phyloP scores from a whole-genome alignment of 2,113 vertebrate genomes.

The Gymnocephalus cernua region DNA sequence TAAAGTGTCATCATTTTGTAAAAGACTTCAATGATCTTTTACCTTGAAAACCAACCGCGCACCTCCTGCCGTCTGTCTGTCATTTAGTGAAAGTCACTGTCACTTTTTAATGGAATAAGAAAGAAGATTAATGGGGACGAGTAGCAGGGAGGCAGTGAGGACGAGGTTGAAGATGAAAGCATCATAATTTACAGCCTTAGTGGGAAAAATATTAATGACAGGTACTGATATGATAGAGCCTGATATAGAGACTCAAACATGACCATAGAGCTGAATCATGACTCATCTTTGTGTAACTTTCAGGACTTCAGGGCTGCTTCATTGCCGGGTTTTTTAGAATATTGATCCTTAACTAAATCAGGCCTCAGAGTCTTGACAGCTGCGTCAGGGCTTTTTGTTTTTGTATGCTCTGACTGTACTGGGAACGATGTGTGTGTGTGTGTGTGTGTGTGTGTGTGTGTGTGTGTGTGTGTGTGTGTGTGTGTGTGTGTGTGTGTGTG shows the following conservation, averaged over 20 bases:
- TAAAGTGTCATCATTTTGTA: conserved; percentile 25
- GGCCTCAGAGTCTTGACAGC: neutral
- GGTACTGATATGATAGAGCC: neutral
- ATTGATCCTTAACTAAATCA: neutral
- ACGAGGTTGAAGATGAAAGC: neutral
- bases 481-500: no score
- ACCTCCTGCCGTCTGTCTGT: conserved; percentile 20
- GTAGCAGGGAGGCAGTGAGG: neutral
- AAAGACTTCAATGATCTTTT: conserved; percentile 16
- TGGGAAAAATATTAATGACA: neutral
- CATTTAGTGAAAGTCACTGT: conserved; percentile 17
- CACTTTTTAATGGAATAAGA: conserved; percentile 7
- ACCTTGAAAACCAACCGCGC: neutral
- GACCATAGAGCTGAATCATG: neutral
- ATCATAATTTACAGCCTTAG: neutral
- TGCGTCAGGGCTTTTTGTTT: no score
- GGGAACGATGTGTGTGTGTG: no score
- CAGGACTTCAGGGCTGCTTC: neutral
- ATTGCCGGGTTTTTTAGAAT: neutral
- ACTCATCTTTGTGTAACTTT: neutral
- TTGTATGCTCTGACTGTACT: no score
- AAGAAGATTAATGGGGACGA: neutral
- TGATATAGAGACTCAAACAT: neutral
- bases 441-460: no score
- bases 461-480: no score